Percentiles rank a stretch among this genome's conserved stretches.
Evolutionary conservation across 2,888 invertebrate species (phyloP).

Genomic region (Xestia sexstrigata): DNA sequence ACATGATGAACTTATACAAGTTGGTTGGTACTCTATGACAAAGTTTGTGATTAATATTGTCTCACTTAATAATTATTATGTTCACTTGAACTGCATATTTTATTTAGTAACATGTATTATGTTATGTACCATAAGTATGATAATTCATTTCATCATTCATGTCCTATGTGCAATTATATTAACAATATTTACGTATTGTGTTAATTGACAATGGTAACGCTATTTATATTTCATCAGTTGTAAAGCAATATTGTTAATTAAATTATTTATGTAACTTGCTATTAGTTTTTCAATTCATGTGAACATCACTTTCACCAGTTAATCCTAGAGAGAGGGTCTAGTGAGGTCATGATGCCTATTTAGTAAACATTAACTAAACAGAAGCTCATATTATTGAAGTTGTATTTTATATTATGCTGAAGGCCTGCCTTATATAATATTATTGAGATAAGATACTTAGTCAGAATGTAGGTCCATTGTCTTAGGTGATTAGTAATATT

Average conservation of each 20-base stretch:
- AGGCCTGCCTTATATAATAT: slow-evolving; percentile 36
- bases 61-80: slow-evolving; percentile 21
- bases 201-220: slow-evolving; percentile 14
- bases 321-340: slow-evolving; percentile 5
- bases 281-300: slow-evolving; percentile 55
- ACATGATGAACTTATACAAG: slow-evolving; percentile 21
- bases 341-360: background rate
- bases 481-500: slow-evolving; percentile 45
- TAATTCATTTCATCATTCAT: slow-evolving; percentile 23
- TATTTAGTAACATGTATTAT: slow-evolving; percentile 8
- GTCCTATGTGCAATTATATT: slow-evolving; percentile 34
- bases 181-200: slow-evolving; percentile 11
- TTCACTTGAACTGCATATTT: slow-evolving; percentile 27
- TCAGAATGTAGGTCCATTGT: slow-evolving; percentile 61
- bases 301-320: slow-evolving; percentile 23
- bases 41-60: slow-evolving; percentile 26
- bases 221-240: slow-evolving; percentile 58
- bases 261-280: slow-evolving; percentile 59
- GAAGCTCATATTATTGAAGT: slow-evolving; percentile 2
- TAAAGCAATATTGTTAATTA: slow-evolving; percentile 56
- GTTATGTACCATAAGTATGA: slow-evolving; percentile 14
- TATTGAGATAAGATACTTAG: slow-evolving; percentile 33
- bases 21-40: slow-evolving; percentile 18
- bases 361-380: slow-evolving; percentile 1
- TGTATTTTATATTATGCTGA: slow-evolving; percentile 15